These are phyloP conservation scores for Geothlypis trichas DNA, from an alignment of 2,113 vertebrate species.

Conservation along the genomic window DNA sequence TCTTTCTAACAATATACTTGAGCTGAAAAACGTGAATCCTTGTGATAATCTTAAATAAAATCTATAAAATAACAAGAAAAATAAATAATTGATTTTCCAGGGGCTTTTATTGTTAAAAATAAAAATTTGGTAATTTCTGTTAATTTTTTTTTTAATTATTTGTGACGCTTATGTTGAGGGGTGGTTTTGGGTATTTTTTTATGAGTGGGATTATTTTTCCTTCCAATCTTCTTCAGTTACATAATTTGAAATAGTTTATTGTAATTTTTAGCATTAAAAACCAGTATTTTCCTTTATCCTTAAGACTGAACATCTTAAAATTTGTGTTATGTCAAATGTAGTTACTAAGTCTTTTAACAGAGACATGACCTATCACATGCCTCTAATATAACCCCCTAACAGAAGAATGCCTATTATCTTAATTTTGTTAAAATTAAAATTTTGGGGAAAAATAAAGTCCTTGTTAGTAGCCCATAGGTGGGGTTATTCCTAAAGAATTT, in stretches of 20 bases:
- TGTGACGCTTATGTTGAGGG: accelerated
- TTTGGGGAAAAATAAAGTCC: background rate
- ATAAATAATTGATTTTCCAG: background rate
- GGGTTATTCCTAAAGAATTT: background rate
- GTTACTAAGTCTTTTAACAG: background rate
- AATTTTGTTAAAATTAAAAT: background rate
- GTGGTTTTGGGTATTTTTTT: background rate
- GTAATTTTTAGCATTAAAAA: background rate
- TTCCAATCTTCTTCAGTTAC: background rate
- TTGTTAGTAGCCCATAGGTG: background rate
- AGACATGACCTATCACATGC: background rate
- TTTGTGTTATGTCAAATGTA: background rate
- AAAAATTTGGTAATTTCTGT: background rate
- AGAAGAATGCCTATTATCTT: background rate
- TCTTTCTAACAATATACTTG: background rate
- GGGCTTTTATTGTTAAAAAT: background rate
- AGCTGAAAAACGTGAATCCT: background rate
- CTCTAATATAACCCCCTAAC: background rate
- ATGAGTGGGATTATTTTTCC: background rate
- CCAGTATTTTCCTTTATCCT: background rate
- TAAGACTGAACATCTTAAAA: background rate
- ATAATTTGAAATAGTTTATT: background rate
- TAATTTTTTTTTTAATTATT: background rate
- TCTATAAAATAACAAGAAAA: background rate
- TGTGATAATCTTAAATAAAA: background rate